A percentile compares a stretch with the other conserved stretches of the same genome.
These are phyloP conservation scores for Eupithecia dodoneata DNA, from an alignment of 2,888 invertebrate genomes.

Conservation along the genomic window DNA sequence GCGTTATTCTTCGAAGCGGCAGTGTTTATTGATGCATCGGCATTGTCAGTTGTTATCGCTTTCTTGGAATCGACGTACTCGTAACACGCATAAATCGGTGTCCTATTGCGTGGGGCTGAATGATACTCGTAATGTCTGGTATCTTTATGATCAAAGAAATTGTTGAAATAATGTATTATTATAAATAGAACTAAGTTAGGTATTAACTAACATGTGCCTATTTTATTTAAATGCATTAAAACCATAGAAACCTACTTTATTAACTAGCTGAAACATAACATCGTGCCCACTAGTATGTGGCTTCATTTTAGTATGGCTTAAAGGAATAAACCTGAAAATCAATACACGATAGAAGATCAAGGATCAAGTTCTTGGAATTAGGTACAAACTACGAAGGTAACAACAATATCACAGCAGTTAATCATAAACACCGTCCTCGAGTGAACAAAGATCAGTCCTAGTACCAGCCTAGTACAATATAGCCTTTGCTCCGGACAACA, in stretches of 20 bases:
- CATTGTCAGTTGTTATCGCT: conserved; percentile 60
- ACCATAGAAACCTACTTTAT: not conserved
- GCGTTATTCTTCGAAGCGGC: conserved; percentile 64
- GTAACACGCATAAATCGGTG: conserved; percentile 25
- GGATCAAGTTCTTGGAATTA: not conserved
- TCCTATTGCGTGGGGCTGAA: conserved; percentile 19
- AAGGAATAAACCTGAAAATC: not conserved
- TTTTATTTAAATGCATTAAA: not conserved
- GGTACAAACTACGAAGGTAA: not conserved
- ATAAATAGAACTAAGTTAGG: not conserved
- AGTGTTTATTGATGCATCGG: conserved; percentile 56
- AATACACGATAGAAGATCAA: not conserved
- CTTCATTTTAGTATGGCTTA: not conserved
- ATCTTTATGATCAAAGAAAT: not conserved
- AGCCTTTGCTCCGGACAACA: not conserved
- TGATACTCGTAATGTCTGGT: not conserved
- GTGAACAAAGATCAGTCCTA: not conserved
- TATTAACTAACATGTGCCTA: not conserved
- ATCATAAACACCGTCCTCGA: not conserved
- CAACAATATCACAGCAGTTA: not conserved
- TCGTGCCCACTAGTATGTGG: not conserved
- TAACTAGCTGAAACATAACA: not conserved
- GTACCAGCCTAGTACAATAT: not conserved
- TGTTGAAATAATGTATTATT: not conserved
- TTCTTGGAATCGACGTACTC: conserved; percentile 51